phyloP scores from a whole-genome alignment of 2,888 invertebrate genomes.

The Cataglyphis cursor region DNA sequence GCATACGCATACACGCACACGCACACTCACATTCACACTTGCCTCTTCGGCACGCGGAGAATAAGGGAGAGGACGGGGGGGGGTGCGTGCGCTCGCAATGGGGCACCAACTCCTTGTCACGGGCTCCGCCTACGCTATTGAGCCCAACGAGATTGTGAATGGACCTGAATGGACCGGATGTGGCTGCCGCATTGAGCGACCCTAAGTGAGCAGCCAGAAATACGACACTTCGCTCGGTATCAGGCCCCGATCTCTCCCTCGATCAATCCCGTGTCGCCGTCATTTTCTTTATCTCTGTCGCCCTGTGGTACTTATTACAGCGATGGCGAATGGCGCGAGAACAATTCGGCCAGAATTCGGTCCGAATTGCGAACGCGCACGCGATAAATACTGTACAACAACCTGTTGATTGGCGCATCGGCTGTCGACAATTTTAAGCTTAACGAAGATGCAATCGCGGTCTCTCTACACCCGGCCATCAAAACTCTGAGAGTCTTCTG shows the following conservation, averaged over 20 bases:
- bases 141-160: constrained; percentile 75
- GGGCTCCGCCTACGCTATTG: constrained; percentile 83
- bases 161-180: constrained; percentile 85
- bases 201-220: constrained; percentile 86
- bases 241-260: constrained; percentile 72
- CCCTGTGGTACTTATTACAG: constrained; percentile 67
- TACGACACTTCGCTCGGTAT: constrained; percentile 84
- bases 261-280: constrained; percentile 62
- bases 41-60: constrained; percentile 40
- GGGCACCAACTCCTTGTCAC: constrained; percentile 74
- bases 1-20: constrained; percentile 48
- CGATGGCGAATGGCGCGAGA: constrained; percentile 27
- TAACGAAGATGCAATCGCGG: not conserved
- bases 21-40: constrained; percentile 59
- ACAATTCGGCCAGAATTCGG: not conserved
- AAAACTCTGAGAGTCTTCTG: not conserved
- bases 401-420: constrained; percentile 66
- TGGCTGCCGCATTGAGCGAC: constrained; percentile 84
- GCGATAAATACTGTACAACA: constrained; percentile 27
- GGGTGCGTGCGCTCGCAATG: constrained; percentile 68
- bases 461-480: not conserved
- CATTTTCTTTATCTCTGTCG: constrained; percentile 68
- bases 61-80: constrained; percentile 56
- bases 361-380: not conserved
- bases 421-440: not conserved